Conservation (phyloP, 1,140 invertebrate genomes). For the Pseudomyrmex concolor region DNA sequence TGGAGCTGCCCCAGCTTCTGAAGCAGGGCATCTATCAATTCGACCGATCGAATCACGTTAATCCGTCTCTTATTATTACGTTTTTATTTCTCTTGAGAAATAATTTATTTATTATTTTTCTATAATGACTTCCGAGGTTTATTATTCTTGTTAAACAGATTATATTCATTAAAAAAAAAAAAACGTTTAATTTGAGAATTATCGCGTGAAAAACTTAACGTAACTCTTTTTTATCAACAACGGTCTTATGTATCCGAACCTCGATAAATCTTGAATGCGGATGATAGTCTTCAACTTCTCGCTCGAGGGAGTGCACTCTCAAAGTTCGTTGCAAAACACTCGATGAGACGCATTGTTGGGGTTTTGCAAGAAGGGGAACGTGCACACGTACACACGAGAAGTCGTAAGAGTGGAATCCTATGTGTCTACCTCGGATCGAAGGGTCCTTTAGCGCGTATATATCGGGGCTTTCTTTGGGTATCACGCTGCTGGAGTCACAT, state of each 20-base stretch:
- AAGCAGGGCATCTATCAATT: constrained; percentile 77
- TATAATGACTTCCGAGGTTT: neutral
- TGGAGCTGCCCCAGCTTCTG: constrained; percentile 7
- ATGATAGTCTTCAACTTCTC: constrained; percentile 1
- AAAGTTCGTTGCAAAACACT: constrained; percentile 49
- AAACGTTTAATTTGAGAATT: neutral
- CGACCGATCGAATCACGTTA: constrained; percentile 68
- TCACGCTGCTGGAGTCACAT: constrained; percentile 83
- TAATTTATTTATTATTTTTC: neutral
- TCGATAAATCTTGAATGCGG: too few species aligned
- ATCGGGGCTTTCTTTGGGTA: constrained; percentile 75
- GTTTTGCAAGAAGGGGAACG: constrained; percentile 73
- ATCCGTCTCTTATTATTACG: constrained; percentile 49
- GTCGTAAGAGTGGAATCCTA: constrained; percentile 78
- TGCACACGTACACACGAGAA: constrained; percentile 42
- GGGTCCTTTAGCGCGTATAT: constrained; percentile 76
- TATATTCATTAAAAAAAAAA: neutral
- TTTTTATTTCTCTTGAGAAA: neutral
- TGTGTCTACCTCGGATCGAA: constrained; percentile 83
- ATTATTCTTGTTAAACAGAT: neutral
- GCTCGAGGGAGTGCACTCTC: constrained; percentile 12
- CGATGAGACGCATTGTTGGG: constrained; percentile 75
- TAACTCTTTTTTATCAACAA: too few species aligned
- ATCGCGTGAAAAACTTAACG: neutral
- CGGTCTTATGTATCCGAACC: too few species aligned